Base-by-base conservation (phyloP, 2,888 invertebrate species). In the Tachina lurida region DNA sequence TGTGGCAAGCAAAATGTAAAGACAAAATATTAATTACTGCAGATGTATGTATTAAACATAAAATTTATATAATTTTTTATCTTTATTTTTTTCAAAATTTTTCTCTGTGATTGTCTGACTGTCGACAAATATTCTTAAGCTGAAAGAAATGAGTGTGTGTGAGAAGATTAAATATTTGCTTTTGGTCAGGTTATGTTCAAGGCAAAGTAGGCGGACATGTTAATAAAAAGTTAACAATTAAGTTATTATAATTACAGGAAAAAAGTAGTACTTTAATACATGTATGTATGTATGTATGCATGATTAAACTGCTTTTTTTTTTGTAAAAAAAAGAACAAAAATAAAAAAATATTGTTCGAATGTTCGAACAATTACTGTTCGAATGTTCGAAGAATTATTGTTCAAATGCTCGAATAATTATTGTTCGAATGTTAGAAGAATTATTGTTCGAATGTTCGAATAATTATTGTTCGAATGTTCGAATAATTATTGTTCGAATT, bases 1-100 rank as follows among this genome's bases (percentile, higher is more conserved):
- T 89, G 89, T 89, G 87, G 89, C 89, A 90, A 90, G 58, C 65
- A 67, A 80, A 84, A 47, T 52, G 19, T 67, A 45, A 31, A 22
- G 10, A 45, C 56, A 74, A 82, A 82, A 82, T 85, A 85, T 85
- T 85, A 85, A 85, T 85, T 85, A 85, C 82, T 85, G 85, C 85
- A 82, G 82, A 70, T 71, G 78, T 56, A 78, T 71, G 79, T 75
- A 85, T 65, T 71, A 75, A 49, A 78, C 71, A 82, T 75, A 85
- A 78, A 85, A 78, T 85, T 76, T 82, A 39, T 65, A 65, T 65
- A 52, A 43, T 63, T 56, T 70, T 19, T 76, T 31, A 7, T 31
- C 31, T 63, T 65, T 56, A 9, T 13, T 17, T 39, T 31, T 49
- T 49, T 10, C 8, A 7, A 31, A 67, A 31, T 63, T 39, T 62